Conservation (phyloP, 1,140 invertebrate genomes). For the Lepidurus apus region DNA sequence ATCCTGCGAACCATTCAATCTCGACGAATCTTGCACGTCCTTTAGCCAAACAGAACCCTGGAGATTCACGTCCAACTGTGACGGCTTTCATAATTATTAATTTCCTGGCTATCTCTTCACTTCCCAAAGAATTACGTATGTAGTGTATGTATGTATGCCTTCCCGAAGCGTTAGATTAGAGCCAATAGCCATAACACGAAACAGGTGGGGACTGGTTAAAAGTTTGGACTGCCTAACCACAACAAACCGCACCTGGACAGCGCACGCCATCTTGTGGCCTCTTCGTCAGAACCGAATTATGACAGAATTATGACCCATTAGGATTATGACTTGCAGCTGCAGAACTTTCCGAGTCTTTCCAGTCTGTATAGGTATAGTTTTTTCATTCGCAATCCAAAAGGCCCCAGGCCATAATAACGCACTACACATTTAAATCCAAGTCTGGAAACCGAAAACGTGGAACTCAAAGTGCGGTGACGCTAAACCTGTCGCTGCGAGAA, state of each 20-base stretch:
- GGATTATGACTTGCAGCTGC: not conserved
- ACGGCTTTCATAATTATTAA: no score
- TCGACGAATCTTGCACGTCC: no score
- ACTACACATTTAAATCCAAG: not conserved
- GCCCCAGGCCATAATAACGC: not conserved
- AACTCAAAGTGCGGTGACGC: not conserved
- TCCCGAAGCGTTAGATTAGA: no score
- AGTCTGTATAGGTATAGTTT: not conserved
- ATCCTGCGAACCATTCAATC: no score
- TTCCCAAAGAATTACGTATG: no score
- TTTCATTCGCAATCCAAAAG: not conserved
- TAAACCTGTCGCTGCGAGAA: conserved; percentile 4
- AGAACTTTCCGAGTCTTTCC: not conserved
- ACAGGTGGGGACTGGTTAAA: no score
- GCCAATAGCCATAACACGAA: no score
- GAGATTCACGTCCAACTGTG: no score
- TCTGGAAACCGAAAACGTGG: not conserved
- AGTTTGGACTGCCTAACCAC: no score
- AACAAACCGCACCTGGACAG: not conserved
- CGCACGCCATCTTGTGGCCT: not conserved
- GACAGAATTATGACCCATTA: not conserved
- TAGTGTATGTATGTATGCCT: no score
- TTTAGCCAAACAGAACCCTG: no score
- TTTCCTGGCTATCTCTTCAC: no score
- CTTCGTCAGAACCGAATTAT: not conserved